Percentiles rank a stretch among this genome's conserved stretches.
These are phyloP conservation scores for Centropus bengalensis DNA, from an alignment of 2,113 vertebrate species.

Conservation along the genomic window DNA sequence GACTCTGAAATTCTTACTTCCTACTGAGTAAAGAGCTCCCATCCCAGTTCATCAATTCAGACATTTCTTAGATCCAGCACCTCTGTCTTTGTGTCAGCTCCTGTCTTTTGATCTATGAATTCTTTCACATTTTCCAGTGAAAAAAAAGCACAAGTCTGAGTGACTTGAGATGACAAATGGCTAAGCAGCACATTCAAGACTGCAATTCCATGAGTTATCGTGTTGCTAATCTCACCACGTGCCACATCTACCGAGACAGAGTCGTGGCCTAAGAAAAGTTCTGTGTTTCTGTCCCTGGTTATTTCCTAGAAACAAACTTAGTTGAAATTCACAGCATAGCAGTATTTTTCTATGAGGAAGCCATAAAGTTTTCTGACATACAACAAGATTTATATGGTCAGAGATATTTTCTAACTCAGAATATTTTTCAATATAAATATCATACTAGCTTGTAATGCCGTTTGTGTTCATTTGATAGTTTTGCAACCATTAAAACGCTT, in stretches of 20 bases:
- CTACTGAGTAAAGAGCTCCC: background rate
- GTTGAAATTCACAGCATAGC: background rate
- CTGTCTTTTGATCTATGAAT: constrained; percentile 33
- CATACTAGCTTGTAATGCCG: background rate
- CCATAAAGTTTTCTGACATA: background rate
- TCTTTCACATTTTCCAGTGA: constrained; percentile 17
- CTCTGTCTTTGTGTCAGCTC: background rate
- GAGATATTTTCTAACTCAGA: background rate
- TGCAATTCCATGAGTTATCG: background rate
- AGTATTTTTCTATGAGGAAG: background rate
- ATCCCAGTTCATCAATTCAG: background rate
- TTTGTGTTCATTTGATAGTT: background rate
- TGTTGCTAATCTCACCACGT: background rate
- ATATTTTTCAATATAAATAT: background rate
- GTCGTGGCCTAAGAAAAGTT: background rate
- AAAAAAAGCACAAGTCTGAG: background rate
- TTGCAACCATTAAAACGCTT: background rate
- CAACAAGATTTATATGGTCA: background rate
- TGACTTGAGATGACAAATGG: background rate
- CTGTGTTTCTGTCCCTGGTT: background rate
- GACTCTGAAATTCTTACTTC: constrained; percentile 1
- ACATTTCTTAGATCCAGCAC: constrained; percentile 13
- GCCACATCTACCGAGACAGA: background rate
- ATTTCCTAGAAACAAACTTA: background rate
- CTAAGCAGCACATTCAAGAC: background rate